These are phyloP conservation scores for Eupsilia transversa DNA, from an alignment of 2,888 invertebrate genomes.

Conservation along the genomic window DNA sequence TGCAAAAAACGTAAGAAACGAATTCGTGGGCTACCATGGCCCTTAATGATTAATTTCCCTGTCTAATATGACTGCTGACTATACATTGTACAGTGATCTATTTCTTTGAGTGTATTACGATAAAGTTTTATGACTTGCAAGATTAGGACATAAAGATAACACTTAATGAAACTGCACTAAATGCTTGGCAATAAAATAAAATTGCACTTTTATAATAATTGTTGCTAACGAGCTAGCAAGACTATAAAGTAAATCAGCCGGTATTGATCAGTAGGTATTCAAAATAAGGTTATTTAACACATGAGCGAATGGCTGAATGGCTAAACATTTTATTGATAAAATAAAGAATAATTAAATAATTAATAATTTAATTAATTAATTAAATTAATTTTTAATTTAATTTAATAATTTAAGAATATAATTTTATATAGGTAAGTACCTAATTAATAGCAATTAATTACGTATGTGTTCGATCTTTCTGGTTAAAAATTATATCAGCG, in stretches of 20 bases:
- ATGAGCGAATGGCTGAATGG: neutral
- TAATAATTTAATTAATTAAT: no score
- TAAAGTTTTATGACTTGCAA: conserved; percentile 6
- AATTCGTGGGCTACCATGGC: no score
- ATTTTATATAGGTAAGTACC: neutral
- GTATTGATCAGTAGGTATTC: neutral
- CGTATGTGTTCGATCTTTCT: neutral
- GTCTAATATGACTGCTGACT: neutral
- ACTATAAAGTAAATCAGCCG: conserved; percentile 6
- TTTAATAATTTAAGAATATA: no score
- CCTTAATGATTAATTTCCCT: neutral
- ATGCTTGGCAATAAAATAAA: neutral
- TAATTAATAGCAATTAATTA: no score
- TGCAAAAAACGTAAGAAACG: no score
- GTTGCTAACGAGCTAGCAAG: neutral
- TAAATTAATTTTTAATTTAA: no score
- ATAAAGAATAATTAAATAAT: no score
- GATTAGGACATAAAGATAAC: conserved; percentile 17
- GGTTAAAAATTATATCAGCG: neutral
- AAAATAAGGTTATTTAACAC: conserved; percentile 9
- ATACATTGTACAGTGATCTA: neutral
- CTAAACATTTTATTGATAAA: neutral
- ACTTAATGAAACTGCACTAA: conserved; percentile 5
- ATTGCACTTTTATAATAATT: neutral
- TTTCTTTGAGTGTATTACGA: conserved; percentile 7